Percentiles rank a stretch among this genome's conserved stretches.
Evolutionary conservation across 2,113 vertebrate genomes (phyloP).

Genomic region (Poecilia latipinna): DNA sequence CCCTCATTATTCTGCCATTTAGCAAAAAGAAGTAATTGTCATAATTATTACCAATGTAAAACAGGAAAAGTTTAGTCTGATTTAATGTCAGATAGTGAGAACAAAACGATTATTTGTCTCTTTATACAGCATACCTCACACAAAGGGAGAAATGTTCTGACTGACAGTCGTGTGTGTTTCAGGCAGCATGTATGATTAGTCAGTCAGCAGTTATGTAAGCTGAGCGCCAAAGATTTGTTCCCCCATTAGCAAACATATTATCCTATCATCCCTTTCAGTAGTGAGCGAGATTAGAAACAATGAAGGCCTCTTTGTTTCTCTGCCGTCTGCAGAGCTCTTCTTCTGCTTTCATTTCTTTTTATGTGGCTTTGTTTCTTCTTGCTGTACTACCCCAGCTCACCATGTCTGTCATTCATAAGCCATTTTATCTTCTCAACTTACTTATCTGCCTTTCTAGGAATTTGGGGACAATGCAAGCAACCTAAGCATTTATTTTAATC

Average conservation of each 20-base stretch:
- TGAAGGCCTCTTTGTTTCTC: conserved; percentile 52
- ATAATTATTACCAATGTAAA: background rate
- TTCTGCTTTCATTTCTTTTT: conserved; percentile 38
- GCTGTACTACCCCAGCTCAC: conserved; percentile 25
- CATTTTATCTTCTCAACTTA: conserved; percentile 25
- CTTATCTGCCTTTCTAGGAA: conserved; percentile 27
- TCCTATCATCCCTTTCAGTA: conserved; percentile 70
- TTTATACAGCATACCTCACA: background rate
- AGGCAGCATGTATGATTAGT: conserved; percentile 69
- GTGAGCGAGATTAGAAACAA: conserved; percentile 49
- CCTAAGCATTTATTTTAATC: conserved; percentile 10
- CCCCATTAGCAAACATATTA: conserved; percentile 70
- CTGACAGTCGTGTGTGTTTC: conserved; percentile 34
- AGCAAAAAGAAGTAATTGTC: background rate
- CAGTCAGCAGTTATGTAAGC: conserved; percentile 73
- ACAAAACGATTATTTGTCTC: background rate
- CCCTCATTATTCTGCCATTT: background rate
- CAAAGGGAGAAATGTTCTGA: background rate
- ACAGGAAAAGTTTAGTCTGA: background rate
- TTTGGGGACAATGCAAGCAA: conserved; percentile 6
- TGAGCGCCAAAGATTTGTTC: conserved; percentile 69
- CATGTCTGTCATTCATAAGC: conserved; percentile 21
- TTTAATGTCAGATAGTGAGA: background rate
- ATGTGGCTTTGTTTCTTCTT: conserved; percentile 18
- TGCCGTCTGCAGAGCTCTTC: conserved; percentile 17